These are phyloP conservation scores for Gallinago stenura DNA, from an alignment of 2,797 vertebrate species.

Conservation along the genomic window DNA sequence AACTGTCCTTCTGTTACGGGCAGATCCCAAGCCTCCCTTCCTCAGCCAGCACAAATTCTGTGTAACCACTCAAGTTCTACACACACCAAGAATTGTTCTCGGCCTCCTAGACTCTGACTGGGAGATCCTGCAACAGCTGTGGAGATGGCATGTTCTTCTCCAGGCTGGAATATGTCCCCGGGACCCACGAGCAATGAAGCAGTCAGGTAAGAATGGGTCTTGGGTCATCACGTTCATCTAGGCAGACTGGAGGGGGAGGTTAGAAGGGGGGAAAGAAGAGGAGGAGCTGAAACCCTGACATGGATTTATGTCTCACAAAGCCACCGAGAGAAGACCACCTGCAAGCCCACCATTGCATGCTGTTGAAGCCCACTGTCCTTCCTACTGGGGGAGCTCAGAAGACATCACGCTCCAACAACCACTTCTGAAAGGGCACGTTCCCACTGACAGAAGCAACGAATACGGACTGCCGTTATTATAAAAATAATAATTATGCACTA, in stretches of 20 bases:
- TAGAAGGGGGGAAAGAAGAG: not conserved
- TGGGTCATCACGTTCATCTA: not conserved
- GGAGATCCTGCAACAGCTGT: not conserved
- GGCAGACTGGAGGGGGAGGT: not conserved
- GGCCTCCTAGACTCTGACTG: not conserved
- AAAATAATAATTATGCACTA: too few species aligned
- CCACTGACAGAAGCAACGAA: not conserved
- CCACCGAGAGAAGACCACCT: not conserved
- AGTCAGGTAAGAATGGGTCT: not conserved
- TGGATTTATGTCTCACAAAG: not conserved
- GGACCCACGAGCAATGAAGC: not conserved
- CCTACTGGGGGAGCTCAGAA: not conserved
- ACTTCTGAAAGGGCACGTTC: not conserved
- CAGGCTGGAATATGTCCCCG: not conserved
- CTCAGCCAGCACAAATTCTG: not conserved
- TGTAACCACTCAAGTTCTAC: not conserved
- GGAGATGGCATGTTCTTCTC: not conserved
- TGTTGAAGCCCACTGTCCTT: not conserved
- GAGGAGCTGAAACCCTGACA: not conserved
- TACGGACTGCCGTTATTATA: not conserved
- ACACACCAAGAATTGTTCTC: not conserved
- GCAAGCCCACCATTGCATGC: accelerated
- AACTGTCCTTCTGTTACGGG: not conserved
- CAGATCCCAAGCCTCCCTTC: not conserved
- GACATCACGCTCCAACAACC: not conserved